Evolutionary conservation across 1,140 invertebrate species (phyloP).

Genomic region (Tetramorium simillimum): DNA sequence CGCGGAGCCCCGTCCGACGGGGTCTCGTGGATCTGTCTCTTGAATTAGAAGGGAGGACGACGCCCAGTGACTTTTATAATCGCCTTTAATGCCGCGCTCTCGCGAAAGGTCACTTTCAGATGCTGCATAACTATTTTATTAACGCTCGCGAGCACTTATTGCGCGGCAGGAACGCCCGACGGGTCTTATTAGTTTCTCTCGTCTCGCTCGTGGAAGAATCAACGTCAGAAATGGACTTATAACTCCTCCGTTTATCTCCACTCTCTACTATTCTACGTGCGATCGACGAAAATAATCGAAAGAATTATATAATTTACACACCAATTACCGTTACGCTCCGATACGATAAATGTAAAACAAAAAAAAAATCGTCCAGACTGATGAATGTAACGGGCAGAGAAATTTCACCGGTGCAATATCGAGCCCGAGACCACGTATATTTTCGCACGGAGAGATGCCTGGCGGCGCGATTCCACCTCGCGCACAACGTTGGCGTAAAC

Average conservation of each 20-base stretch:
- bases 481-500: not conserved
- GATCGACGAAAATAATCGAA: not conserved
- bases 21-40: conserved; percentile 36
- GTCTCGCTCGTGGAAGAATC: not conserved
- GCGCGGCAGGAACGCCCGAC: conserved; percentile 10
- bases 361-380: not conserved
- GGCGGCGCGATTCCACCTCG: conserved; percentile 4
- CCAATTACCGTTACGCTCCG: not conserved
- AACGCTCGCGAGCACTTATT: not conserved
- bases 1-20: conserved; percentile 20
- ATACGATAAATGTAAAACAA: not conserved
- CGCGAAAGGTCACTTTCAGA: conserved; percentile 20
- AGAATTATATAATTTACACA: not conserved
- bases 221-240: not conserved
- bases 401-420: not conserved
- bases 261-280: not conserved
- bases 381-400: not conserved
- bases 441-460: conserved; percentile 2
- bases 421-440: not conserved
- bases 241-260: not conserved
- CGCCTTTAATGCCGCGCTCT: conserved; percentile 21
- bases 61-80: conserved; percentile 51
- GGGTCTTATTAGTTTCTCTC: not conserved
- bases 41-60: conserved; percentile 40
- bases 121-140: conserved; percentile 30